These are phyloP conservation scores for Stegodyphus mimosarum DNA, from an alignment of 1,140 invertebrate species.

Conservation along the genomic window DNA sequence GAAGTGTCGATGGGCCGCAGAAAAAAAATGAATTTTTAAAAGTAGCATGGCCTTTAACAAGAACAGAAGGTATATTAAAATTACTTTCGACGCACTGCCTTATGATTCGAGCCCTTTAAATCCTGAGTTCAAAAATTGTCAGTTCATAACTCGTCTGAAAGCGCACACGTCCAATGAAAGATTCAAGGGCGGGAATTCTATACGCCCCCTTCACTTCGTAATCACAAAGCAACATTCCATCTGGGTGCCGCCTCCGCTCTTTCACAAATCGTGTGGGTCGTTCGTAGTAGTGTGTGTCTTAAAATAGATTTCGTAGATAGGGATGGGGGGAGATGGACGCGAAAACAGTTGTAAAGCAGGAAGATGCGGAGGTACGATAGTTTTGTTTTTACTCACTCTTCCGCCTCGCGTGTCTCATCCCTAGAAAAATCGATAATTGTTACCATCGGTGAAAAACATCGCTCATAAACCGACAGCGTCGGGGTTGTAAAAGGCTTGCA, in stretches of 20 bases:
- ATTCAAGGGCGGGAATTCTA: too few relatives aligned
- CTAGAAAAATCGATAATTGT: constrained; percentile 17
- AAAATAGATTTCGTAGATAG: background rate
- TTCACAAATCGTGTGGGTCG: background rate
- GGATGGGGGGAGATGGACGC: background rate
- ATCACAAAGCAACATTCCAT: background rate
- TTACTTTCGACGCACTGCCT: too few relatives aligned
- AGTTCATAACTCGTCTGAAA: too few relatives aligned
- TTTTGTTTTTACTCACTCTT: constrained; percentile 15
- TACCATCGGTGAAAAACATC: constrained; percentile 3
- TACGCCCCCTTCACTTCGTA: background rate
- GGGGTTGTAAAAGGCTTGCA: too few relatives aligned
- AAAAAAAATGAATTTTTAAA: too few relatives aligned
- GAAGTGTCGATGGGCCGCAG: too few relatives aligned
- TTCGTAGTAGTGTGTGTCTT: constrained; percentile 16
- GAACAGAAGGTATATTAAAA: too few relatives aligned
- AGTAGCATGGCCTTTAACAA: too few relatives aligned
- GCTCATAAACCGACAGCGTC: background rate
- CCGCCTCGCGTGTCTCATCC: background rate
- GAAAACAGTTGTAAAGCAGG: background rate
- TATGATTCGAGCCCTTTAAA: too few relatives aligned
- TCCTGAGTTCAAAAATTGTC: too few relatives aligned
- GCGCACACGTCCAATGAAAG: too few relatives aligned
- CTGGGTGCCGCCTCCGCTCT: background rate
- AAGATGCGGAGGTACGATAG: background rate